Conservation (phyloP, 2,113 vertebrate genomes). For the Gallinago media region DNA sequence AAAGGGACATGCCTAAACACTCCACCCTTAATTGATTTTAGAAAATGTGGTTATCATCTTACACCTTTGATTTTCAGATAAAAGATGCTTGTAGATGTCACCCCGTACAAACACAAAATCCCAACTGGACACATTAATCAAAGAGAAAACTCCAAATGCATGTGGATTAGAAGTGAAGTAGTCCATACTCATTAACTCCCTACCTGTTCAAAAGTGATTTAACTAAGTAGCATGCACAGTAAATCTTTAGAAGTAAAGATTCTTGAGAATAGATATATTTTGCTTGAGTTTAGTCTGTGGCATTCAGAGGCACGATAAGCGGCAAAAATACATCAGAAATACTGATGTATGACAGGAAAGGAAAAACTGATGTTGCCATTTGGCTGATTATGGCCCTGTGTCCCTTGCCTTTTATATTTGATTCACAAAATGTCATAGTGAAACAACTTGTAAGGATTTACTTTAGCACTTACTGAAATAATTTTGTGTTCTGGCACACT, state of each 20-base stretch:
- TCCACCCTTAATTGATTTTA: background rate
- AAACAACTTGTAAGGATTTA: background rate
- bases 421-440: background rate
- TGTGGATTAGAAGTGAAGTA: background rate
- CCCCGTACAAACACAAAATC: background rate
- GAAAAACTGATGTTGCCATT: background rate
- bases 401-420: background rate
- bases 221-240: background rate
- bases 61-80: background rate
- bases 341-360: background rate
- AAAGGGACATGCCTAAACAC: background rate
- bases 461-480: background rate
- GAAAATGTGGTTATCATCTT: background rate
- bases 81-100: background rate
- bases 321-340: background rate
- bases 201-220: background rate
- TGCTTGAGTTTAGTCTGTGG: background rate
- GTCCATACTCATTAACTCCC: rapidly evolving
- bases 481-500: background rate
- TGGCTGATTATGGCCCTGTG: background rate
- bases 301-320: background rate
- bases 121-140: background rate
- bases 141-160: background rate
- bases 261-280: background rate
- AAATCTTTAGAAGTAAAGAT: background rate